Evolutionary conservation across 1,140 invertebrate species (phyloP), one percentile per base, ranked within the genome.

Genomic region (Euura saliciscinereae): DNA sequence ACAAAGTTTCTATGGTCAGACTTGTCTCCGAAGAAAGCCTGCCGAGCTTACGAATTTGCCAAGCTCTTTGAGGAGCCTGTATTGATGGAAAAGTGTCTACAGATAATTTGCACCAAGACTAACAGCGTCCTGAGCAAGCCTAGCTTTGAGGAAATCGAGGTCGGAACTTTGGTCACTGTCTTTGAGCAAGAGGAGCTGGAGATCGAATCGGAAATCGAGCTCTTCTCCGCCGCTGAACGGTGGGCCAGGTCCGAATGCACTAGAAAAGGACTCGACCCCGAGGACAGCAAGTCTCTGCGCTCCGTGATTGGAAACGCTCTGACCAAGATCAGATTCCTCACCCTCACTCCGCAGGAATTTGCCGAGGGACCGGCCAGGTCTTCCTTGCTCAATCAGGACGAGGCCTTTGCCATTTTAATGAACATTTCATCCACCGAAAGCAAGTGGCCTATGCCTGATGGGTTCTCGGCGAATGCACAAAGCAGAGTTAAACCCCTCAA

Each of bases 21-120:
- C 83, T 85, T 96, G 2, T 91, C 92, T 74, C 90, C 93, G 0
- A 92, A 91, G 74, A 96, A 95, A 86, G 94, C 93, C 6, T 96
- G 94, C 78, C 87, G 94, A 73, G 93, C 94, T 6, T 96, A 95
- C 82, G 95, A 96, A 80, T 96, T 96, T 89, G 94, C 94, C 1
- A 92, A 93, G 74, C 84, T 96, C 1, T 96, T 95, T 85, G 94
- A 96, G 73, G 94, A 96, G 79, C 92, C 92, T 70, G 89, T 91
- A 6, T 83, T 96, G 0, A 93, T 94, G 90, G 91, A 94, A 43
- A 94, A 94, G 85, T 95, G 94, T 85, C 87, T 90, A 65, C 84
- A 92, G 88, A 91, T 95, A 69, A 94, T 95, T 51, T 91, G 91
- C 71, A 90, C 90, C n/a, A 90, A 93, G 78, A 96, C 95, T 0